Evolutionary conservation across 2,113 vertebrate species (phyloP).

Genomic region (Pseudorectes ferrugineus): DNA sequence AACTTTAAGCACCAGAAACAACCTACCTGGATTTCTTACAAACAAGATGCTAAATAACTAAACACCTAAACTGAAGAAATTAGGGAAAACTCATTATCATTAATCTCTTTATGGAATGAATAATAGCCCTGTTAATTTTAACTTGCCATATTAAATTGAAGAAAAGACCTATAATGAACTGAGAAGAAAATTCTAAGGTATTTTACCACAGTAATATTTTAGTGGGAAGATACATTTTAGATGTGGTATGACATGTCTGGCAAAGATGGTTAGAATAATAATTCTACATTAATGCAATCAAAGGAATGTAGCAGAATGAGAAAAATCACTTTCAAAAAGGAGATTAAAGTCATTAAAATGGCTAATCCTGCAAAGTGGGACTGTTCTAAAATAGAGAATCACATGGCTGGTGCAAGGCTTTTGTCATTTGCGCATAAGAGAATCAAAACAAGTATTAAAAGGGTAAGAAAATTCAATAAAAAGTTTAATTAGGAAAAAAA

Average conservation of each 20-base stretch:
- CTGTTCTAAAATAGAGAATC: conserved; percentile 87
- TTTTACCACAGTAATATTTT: conserved; percentile 28
- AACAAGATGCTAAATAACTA: conserved; percentile 13
- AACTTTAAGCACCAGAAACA: not conserved
- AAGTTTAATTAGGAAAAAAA: conserved; percentile 84
- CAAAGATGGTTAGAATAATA: conserved; percentile 65
- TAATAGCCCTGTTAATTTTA: conserved; percentile 38
- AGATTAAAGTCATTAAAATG: conserved; percentile 94
- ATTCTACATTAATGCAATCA: conserved; percentile 76
- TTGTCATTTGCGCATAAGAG: conserved; percentile 78
- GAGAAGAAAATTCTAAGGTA: conserved; percentile 32
- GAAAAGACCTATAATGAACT: conserved; percentile 34
- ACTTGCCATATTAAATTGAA: conserved; percentile 16
- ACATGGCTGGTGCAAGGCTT: conserved; percentile 84
- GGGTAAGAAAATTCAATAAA: conserved; percentile 80
- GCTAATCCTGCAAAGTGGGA: conserved; percentile 90
- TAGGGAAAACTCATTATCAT: conserved; percentile 52
- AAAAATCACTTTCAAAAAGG: conserved; percentile 81
- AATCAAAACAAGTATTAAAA: conserved; percentile 82
- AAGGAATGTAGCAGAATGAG: conserved; percentile 75
- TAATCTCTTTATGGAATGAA: conserved; percentile 56
- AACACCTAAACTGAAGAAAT: conserved; percentile 23
- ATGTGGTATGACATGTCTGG: conserved; percentile 26
- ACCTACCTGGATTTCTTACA: not conserved
- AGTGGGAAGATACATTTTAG: conserved; percentile 17